Base-by-base conservation (phyloP, 2,113 vertebrate species). In the Rhipidura dahli region DNA sequence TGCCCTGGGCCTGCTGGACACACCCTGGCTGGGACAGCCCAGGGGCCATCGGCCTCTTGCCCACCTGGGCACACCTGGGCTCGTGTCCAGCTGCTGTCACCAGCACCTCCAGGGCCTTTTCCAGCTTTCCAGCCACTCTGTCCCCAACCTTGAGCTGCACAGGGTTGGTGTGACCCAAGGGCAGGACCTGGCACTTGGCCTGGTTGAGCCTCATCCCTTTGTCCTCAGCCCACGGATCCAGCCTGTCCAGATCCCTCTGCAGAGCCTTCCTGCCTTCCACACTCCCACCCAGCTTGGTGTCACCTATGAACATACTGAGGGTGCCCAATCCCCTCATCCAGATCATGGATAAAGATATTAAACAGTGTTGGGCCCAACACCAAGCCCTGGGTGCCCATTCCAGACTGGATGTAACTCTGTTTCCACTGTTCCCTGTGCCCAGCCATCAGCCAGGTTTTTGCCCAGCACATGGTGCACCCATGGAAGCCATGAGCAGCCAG, bases 281-380 rank as follows among this genome's bases (percentile, higher is more conserved):
- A 28, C 20, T 70, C 56, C 40, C 64, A 53, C n/a, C 15, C n/a
- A 61, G 13, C n/a, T 11, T 40, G n/a, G 23, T 69, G 54, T 53
- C 54, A 60, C 10, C 45, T 11, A 22, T 1, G 4, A 37, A 53
- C 0, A 0, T 28, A 22, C 40, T 54, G n/a, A 84, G 40, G 49
- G 59, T 40, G 42, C 4, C 19, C 50, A 75, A 56, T 7, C 14
- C 37, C 27, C 33, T 69, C 3, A 0, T 44, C 53, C 44, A 37
- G 37, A 27, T 8, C 37, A 44, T 10, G 53, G 33, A 59, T 14
- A 66, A 42, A 66, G 44, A 8, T 15, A 68, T 28, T 19, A 15
- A 44, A 37, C 45, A 60, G 27, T 40, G 26, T 61, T 42, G 31
- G 13, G 12, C 22, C 50, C 59, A 19, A 1, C n/a, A 47, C 12